These are phyloP conservation scores for Trochalopteron elliotii DNA, from an alignment of 2,113 vertebrate genomes.

Conservation along the genomic window DNA sequence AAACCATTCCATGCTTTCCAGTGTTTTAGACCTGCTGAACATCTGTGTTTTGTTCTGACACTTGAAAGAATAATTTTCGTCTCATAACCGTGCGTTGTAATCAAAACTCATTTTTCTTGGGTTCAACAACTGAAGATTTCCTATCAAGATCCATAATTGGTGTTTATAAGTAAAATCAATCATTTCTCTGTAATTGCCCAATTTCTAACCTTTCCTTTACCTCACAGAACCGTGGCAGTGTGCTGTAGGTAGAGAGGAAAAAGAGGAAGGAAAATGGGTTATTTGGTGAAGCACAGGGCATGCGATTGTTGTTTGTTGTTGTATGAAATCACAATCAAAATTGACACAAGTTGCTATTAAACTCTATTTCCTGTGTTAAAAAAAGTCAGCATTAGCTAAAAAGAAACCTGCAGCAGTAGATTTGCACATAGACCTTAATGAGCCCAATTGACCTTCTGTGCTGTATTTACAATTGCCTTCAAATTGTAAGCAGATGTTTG, in stretches of 20 bases:
- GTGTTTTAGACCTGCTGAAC: background rate
- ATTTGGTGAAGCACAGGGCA: constrained; percentile 61
- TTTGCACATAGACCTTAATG: constrained; percentile 91
- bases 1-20: background rate
- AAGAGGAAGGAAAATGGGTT: constrained; percentile 58
- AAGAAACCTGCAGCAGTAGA: constrained; percentile 81
- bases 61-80: background rate
- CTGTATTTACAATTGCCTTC: constrained; percentile 90
- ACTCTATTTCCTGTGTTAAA: constrained; percentile 85
- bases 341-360: constrained; percentile 84
- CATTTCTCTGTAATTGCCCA: constrained; percentile 44
- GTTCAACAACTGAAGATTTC: constrained; percentile 1
- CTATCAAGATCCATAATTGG: constrained; percentile 24
- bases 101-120: constrained; percentile 37
- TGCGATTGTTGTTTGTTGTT: constrained; percentile 78
- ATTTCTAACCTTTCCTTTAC: constrained; percentile 42
- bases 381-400: constrained; percentile 73
- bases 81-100: background rate
- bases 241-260: constrained; percentile 44
- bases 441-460: constrained; percentile 92
- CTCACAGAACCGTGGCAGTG: constrained; percentile 5
- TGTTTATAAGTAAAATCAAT: constrained; percentile 56
- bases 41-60: background rate
- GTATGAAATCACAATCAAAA: constrained; percentile 83
- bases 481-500: constrained; percentile 97